These are phyloP conservation scores for Cariama cristata DNA, from an alignment of 2,113 vertebrate genomes.

Conservation along the genomic window DNA sequence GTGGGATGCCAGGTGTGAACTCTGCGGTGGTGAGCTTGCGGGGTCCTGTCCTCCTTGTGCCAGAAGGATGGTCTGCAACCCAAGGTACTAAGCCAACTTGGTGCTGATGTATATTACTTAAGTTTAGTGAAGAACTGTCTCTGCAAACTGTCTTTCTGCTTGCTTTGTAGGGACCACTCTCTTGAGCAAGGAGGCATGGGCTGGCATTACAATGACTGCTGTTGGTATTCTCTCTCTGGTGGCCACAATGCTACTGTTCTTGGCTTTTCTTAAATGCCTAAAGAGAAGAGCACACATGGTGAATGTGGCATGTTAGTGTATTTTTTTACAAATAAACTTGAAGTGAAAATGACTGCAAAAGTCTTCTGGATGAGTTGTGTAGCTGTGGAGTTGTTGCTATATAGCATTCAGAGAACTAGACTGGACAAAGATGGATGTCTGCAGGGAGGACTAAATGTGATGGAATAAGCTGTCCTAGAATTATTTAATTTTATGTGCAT, in stretches of 20 bases:
- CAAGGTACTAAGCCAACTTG: conserved; percentile 41
- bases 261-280: not conserved
- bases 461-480: too few relatives aligned
- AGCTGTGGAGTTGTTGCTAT: not conserved
- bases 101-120: not conserved
- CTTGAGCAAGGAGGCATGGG: not conserved
- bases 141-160: not conserved
- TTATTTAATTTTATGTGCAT: too few relatives aligned
- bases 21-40: conserved; percentile 52
- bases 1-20: not conserved
- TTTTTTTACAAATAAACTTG: conserved; percentile 23
- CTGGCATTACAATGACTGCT: not conserved
- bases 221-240: not conserved
- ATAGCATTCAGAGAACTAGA: too few relatives aligned
- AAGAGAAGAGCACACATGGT: not conserved
- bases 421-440: too few relatives aligned
- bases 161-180: not conserved
- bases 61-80: conserved; percentile 21
- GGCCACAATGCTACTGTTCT: not conserved
- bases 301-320: not conserved
- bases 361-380: not conserved
- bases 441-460: too few relatives aligned
- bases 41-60: conserved; percentile 71
- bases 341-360: not conserved
- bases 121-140: too few relatives aligned